Evolutionary conservation across 1,140 invertebrate species (phyloP), one percentile per base, ranked within the genome.

Genomic region (Brachionus rotundiformis): DNA sequence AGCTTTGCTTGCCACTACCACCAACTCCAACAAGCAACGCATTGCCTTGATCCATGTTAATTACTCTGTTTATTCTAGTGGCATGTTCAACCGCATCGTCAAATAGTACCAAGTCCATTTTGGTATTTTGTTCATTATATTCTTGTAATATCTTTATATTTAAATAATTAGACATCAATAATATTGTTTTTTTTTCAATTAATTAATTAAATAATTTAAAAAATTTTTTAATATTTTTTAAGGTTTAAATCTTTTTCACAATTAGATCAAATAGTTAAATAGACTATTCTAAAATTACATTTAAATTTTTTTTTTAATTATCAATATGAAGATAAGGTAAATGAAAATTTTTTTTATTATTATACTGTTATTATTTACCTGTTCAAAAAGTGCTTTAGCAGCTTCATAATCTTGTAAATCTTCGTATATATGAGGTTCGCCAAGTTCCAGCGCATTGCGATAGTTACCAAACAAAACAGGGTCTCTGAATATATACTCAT

Each of bases 31-130:
- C 91, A 23, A 95, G 88, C 84, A 96, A 88, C 5, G 92, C 91
- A 85, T 96, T 93, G 0, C 94, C 94, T 83, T 92, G 91, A 85
- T 94, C 91, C 91, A 95, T 92, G 65, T 94, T 90, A 59, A 95
- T 86, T 0, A 92, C 91, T 77, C 95, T 90, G 83, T 95, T 93
- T 1, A 95, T 91, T 63, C 94, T 90, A 0, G 93, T 95, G 83
- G 95, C 86, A 87, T 96, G 94, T 84, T 95, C 93, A 31, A 96
- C 86, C 33, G 93, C 94, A 86, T 95, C 94, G 84, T 95, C 92
- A 85, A 96, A 96, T 2, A 96, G 87, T 0, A 96, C 93, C 77
- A 96, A 89, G 13, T 91, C 91, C 88, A 95, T 90, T 47, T 85
- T 83, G 2, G 86, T 86, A 82, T 88, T 65, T 79, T 83, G 89